Conservation (phyloP, 1,140 invertebrate species). For the Orchesella cincta region DNA sequence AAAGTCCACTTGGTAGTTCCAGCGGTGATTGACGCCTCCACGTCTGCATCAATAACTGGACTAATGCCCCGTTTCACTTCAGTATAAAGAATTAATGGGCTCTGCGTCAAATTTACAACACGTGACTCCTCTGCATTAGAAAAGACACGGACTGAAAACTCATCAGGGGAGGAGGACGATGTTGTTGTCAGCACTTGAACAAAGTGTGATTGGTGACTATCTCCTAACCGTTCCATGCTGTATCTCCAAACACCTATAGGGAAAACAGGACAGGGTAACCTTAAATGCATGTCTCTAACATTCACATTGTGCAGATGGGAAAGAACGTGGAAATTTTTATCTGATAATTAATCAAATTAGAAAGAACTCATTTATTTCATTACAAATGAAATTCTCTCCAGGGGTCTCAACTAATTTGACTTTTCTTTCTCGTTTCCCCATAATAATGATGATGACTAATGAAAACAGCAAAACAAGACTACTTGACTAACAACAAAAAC, state of each 20-base stretch:
- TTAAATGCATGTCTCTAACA: too few relatives aligned
- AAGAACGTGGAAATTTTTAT: too few relatives aligned
- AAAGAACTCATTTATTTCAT: conserved; percentile 14
- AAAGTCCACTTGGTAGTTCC: conserved; percentile 41
- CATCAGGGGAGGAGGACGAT: conserved; percentile 31
- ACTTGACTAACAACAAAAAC: neutral
- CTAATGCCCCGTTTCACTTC: conserved; percentile 58
- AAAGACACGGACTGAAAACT: conserved; percentile 43
- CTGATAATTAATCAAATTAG: conserved; percentile 26
- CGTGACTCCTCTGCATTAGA: conserved; percentile 46
- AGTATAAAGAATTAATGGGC: conserved; percentile 48
- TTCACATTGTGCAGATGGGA: too few relatives aligned
- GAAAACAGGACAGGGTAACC: neutral
- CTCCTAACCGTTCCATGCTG: conserved; percentile 46
- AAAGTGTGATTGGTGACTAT: conserved; percentile 50
- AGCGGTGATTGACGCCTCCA: conserved; percentile 44
- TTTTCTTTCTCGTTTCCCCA: neutral
- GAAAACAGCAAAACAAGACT: too few relatives aligned
- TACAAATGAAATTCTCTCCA: neutral
- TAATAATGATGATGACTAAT: too few relatives aligned
- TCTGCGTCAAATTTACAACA: conserved; percentile 37
- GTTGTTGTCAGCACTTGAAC: conserved; percentile 48
- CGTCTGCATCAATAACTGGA: conserved; percentile 47
- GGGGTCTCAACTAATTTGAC: neutral
- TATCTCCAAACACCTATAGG: conserved; percentile 46